Base-by-base conservation (phyloP, 2,888 invertebrate species). In the Drosophila mayaguana region DNA sequence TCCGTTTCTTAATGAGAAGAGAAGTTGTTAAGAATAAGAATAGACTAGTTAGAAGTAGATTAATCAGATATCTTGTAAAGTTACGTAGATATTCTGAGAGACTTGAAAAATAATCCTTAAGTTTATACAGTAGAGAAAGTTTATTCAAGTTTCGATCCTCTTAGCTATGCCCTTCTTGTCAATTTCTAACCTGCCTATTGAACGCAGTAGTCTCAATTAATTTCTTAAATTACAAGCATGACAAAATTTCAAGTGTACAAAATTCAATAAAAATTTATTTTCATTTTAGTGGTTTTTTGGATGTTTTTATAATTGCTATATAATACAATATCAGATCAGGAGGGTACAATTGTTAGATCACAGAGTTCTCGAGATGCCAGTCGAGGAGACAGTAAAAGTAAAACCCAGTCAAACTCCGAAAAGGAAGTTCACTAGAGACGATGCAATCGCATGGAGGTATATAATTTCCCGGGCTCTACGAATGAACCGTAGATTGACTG, bases 1-100 rank as follows among this genome's bases (percentile, higher is more conserved):
- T 83, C 71, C 68, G 72, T 63, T 68, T 71, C 28, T 38, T 48
- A 59, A 59, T 59, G 61, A 67, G 75, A 65, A 62, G 36, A 66
- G 53, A 22, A 34, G 16, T n/a, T 32, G 50, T n/a, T 22, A 16
- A 32, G 32, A 50, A 50, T 50, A 18, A 32, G 50, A 32, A 50
- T 32, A 32, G 32, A 50, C 14, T 18, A 8, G 18, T 14, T 50
- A 8, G 32, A 18, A 32, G 12, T 18, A 14, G 18, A 50, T 32
- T n/a, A 18, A 18, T 12, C 9, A 18, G 42, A 42, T 20, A 20
- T n/a, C 3, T 40, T 18, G 12, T 3, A 20, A 1, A 16, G 22
- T 16, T 18, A 8, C 2, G 18, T 3, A 14, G 12, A 22, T 3
- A 18, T 9, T 14, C 6, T 43, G 12, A 12, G 18, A 36, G 36